Base-by-base conservation (phyloP, 2,888 invertebrate genomes). In the Pardosa pseudoannulata region DNA sequence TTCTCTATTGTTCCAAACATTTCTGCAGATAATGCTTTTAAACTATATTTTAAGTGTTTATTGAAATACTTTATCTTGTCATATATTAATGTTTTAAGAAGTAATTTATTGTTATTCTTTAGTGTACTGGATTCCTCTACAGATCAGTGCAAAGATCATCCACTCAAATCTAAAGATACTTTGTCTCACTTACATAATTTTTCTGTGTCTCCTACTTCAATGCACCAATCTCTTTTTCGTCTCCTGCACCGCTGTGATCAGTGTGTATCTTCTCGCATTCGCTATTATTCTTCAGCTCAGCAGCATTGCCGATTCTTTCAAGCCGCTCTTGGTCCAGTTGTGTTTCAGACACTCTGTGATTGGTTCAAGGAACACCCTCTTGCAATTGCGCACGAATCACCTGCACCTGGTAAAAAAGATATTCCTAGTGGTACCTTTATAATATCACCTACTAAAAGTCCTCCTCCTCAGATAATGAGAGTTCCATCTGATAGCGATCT, bases 231-330 rank as follows among this genome's bases (percentile, higher is more conserved):
- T 13, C 31, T 87, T 13, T 87, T 80, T 67, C 87, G 76, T 16
- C 71, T 73, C 11, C 56, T 87, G 65, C 87, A 80, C 23, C 87
- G 79, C 32, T 87, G 87, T 29, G 87, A 87, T 27, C 76, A 80
- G 41, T 87, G 87, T 56, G 36, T 50, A 41, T 50, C 80, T n/a
- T 72, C 80, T 11, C 75, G 67, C 11, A 71, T 76, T 7, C 76
- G 80, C 23, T 80, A 87, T 39, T 80, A 87, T 32, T 87, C 87
- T 36, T 72, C 75, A 1, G 87, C 87, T 76, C 80, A 80, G 41
- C 87, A 80, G 46, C 80, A 80, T 27, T 87, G 87, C 74, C 87
- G 81, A 73, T 88, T 85, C 74, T 79, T 88, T 46, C 83, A 80
- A 75, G 88, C 81, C 32, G 83, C 74, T 65, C 72, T 85, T 16